Evolutionary conservation across 2,797 vertebrate species (phyloP).

Genomic region (Melanotaenia maccullochi): DNA sequence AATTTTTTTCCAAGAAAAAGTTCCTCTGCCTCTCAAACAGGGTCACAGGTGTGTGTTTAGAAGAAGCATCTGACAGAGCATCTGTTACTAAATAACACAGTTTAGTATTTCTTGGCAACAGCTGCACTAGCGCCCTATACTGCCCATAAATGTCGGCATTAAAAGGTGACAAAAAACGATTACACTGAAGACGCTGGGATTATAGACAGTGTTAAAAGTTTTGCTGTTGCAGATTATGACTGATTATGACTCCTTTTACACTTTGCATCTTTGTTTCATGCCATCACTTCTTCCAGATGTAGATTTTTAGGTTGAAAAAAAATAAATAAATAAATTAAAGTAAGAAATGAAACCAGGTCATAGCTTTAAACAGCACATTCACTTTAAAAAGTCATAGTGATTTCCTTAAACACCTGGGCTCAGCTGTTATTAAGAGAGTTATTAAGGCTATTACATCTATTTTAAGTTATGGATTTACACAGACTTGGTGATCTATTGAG

Average conservation of each 20-base stretch:
- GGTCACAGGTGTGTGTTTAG: constrained; percentile 15
- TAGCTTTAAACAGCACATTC: not conserved
- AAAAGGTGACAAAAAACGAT: not conserved
- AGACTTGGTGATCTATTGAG: not conserved
- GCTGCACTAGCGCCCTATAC: not conserved
- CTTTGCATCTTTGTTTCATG: not conserved
- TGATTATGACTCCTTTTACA: not conserved
- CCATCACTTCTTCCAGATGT: not conserved
- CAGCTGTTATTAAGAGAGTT: not conserved
- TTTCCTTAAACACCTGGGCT: constrained; percentile 1
- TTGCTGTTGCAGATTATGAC: not conserved
- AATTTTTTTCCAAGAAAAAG: constrained; percentile 36
- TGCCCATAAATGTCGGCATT: not conserved
- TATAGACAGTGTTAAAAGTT: not conserved
- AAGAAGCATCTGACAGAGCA: not conserved
- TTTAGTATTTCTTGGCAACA: constrained; percentile 1
- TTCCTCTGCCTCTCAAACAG: constrained; percentile 26
- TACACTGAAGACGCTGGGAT: not conserved
- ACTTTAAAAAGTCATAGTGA: not conserved
- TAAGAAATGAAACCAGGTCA: constrained; percentile 1
- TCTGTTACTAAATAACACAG: constrained; percentile 12
- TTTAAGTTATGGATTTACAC: not conserved
- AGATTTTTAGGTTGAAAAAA: not conserved
- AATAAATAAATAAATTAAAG: too few species aligned
- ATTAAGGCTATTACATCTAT: constrained; percentile 7